Evolutionary conservation across 92 coral and sea anemone species (phyloP).

Genomic region (Zoanthus solanderi): DNA sequence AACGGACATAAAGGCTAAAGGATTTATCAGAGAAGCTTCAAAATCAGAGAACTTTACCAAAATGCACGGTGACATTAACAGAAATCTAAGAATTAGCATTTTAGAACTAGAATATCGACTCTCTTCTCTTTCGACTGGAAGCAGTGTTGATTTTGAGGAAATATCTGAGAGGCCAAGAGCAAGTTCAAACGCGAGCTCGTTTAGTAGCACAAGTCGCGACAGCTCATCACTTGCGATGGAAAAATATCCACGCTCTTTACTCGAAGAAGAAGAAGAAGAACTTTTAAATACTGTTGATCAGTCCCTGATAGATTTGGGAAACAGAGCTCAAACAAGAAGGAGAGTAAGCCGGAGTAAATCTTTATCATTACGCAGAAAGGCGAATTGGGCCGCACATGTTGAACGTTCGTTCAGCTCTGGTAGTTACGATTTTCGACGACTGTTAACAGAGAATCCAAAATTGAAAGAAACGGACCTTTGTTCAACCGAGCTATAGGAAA

Average conservation of each 20-base stretch:
- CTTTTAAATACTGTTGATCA: constrained; percentile 19
- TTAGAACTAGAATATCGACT: constrained; percentile 25
- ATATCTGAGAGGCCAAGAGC: neutral
- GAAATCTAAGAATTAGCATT: constrained; percentile 24
- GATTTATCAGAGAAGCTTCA: neutral
- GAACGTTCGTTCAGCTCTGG: constrained; percentile 32
- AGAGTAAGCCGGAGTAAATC: constrained; percentile 8
- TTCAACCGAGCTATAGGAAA: constrained; percentile 34
- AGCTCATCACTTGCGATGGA: neutral
- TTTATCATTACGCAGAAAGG: constrained; percentile 24
- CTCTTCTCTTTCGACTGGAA: constrained; percentile 36
- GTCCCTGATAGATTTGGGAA: constrained; percentile 32
- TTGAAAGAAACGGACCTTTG: constrained; percentile 42
- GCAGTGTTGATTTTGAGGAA: constrained; percentile 31
- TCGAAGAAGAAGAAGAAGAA: constrained; percentile 49
- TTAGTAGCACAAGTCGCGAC: neutral
- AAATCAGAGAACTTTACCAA: constrained; percentile 1
- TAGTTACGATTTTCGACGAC: constrained; percentile 7
- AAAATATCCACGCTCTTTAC: constrained; percentile 18
- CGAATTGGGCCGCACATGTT: constrained; percentile 1
- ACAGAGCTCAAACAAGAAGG: constrained; percentile 35
- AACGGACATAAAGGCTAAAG: neutral
- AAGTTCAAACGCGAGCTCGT: constrained; percentile 11
- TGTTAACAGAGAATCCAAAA: neutral
- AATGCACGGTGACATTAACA: constrained; percentile 30